Evolutionary conservation across 2,888 invertebrate species (phyloP).

Genomic region (Neocrepidodera transversa): DNA sequence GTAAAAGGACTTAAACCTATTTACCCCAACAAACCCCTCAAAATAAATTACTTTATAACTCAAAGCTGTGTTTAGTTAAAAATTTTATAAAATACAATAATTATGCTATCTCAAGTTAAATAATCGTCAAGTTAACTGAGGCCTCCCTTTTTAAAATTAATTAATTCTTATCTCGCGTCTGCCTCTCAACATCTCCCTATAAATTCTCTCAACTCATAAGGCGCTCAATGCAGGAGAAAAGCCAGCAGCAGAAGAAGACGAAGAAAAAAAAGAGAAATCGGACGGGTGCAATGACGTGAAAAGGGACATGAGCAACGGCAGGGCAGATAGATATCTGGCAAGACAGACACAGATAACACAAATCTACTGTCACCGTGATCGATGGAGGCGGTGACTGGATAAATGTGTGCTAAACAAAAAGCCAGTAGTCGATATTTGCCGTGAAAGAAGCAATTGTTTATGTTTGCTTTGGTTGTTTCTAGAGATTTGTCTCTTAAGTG

Average conservation of each 20-base stretch:
- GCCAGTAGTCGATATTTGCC: conserved; percentile 55
- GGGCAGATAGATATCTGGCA: conserved; percentile 58
- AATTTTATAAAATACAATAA: no score
- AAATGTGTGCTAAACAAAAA: conserved; percentile 58
- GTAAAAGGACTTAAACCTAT: no score
- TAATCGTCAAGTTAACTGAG: conserved; percentile 11
- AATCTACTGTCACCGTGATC: conserved; percentile 59
- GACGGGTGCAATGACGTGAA: conserved; percentile 52
- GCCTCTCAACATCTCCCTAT: conserved; percentile 25
- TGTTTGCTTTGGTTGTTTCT: conserved; percentile 22
- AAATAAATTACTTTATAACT: no score
- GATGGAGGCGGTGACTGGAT: conserved; percentile 56
- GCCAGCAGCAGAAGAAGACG: conserved; percentile 28
- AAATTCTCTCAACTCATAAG: conserved; percentile 31
- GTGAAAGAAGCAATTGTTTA: conserved; percentile 53
- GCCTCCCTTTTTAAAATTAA: conserved; percentile 23
- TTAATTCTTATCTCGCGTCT: conserved; percentile 27
- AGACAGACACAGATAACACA: conserved; percentile 58
- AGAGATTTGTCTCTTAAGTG: conserved; percentile 13
- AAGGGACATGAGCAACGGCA: conserved; percentile 52
- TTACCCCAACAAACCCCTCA: no score
- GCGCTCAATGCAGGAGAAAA: conserved; percentile 27
- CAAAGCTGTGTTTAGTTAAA: no score
- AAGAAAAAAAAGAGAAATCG: conserved; percentile 25
- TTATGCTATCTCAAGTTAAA: no score